Evolutionary conservation across 2,113 vertebrate genomes (phyloP).

Genomic region (Siniperca knerii): DNA sequence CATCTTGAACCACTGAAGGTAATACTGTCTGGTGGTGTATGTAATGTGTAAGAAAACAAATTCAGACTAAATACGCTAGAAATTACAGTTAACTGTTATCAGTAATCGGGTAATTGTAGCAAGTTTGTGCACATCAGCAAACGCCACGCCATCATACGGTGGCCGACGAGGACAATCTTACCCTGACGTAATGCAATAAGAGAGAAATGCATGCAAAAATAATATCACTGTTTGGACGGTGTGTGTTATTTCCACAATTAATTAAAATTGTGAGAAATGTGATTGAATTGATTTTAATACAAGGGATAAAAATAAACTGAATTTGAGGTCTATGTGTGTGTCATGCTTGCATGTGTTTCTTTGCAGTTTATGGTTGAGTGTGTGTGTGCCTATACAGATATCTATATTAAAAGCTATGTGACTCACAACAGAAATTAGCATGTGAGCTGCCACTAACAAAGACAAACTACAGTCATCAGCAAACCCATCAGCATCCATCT

Average conservation of each 20-base stretch:
- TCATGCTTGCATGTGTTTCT: neutral
- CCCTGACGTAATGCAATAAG: neutral
- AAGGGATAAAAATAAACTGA: too few relatives aligned
- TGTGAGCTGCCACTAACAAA: slow-evolving; percentile 1
- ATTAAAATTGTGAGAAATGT: neutral
- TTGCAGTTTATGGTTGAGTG: neutral
- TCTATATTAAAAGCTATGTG: neutral
- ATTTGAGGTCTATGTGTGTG: neutral
- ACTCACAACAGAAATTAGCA: neutral
- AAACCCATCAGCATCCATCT: neutral
- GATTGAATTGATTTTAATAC: neutral
- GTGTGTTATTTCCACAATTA: neutral
- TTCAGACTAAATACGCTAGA: fast-evolving
- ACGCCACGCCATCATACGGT: slow-evolving; percentile 85
- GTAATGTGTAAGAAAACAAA: neutral
- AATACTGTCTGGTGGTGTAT: neutral
- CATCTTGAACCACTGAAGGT: slow-evolving; percentile 66
- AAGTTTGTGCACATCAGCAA: slow-evolving; percentile 14
- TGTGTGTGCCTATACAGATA: neutral
- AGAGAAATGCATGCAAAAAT: neutral
- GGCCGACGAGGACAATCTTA: slow-evolving; percentile 55
- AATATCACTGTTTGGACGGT: neutral
- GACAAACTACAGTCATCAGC: slow-evolving; percentile 1
- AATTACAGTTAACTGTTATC: neutral
- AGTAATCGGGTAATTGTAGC: neutral